Percentiles rank a stretch among this genome's conserved stretches.
Evolutionary conservation across 2,797 vertebrate genomes (phyloP).

Genomic region (Urophycis tenuis): DNA sequence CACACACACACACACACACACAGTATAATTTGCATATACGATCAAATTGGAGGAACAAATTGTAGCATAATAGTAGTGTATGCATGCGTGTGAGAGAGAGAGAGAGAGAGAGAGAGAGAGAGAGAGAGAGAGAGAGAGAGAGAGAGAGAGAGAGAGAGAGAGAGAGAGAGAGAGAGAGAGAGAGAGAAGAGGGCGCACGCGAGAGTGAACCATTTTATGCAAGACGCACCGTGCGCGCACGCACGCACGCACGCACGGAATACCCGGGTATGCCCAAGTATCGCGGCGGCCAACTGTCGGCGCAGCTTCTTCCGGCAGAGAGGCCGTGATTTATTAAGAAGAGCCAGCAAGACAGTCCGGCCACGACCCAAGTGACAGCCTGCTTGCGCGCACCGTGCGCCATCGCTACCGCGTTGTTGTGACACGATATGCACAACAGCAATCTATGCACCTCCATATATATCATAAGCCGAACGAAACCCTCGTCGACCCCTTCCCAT

Average conservation of each 20-base stretch:
- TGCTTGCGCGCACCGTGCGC: conserved; percentile 25
- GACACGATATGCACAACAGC: conserved; percentile 47
- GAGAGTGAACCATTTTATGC: conserved; percentile 21
- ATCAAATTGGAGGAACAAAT: conserved; percentile 3
- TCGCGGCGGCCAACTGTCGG: conserved; percentile 55
- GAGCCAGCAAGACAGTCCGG: conserved; percentile 7
- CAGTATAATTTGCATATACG: conserved; percentile 9
- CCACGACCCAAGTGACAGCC: conserved; percentile 47
- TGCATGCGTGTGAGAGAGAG: conserved; percentile 23
- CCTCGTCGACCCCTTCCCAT: conserved; percentile 27
- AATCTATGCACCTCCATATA: conserved; percentile 39
- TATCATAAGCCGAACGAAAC: conserved; percentile 36
- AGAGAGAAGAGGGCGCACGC: neutral
- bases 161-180: neutral
- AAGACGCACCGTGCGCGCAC: conserved; percentile 14
- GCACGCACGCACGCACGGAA: conserved; percentile 46
- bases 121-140: neutral
- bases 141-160: neutral
- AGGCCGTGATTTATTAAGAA: conserved; percentile 45
- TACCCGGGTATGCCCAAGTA: conserved; percentile 61
- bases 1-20: neutral
- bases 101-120: neutral
- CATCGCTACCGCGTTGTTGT: conserved; percentile 23
- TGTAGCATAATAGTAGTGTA: neutral
- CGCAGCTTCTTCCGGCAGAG: conserved; percentile 50